Evolutionary conservation across 2,888 invertebrate genomes (phyloP), one percentile per base, ranked within the genome.

Genomic region (Epiblema foenella): DNA sequence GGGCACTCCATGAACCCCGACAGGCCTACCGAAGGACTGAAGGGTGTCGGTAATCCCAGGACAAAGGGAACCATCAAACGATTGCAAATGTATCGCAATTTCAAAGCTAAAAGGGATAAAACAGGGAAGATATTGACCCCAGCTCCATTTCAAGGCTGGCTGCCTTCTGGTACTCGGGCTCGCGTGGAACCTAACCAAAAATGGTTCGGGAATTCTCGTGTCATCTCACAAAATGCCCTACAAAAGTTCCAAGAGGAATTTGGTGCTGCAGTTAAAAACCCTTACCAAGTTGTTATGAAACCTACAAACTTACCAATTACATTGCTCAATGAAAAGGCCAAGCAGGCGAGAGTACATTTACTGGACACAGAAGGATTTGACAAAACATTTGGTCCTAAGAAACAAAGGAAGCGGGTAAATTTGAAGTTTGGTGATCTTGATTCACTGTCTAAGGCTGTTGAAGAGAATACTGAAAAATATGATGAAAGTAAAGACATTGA

Each of bases 181-280:
- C 95, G 99, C 72, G 98, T 99, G 0, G 99, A 99, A 89, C 99
- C 99, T 2, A 99, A 98, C 78, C 98, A 98, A 81, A 98, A 97
- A 86, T 99, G 99, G 99, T 99, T 99, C 89, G 99, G 99, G 17
- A 99, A 99, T 87, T 99, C 99, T 0, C 95, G 99, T 75, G 99
- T 99, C 0, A 98, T 99, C 77, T 97, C 98, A 0, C 99, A 99
- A 90, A 96, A 95, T 81, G 96, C 97, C 0, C 84, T 98, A 39
- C 98, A 98, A 87, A 97, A 97, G 83, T 98, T 98, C 82, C 97
- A 99, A 93, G 97, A 97, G 54, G 99, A 99, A 90, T 95, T 99
- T 85, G 98, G 98, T 18, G 97, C 97, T 81, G 99, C 97, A 39
- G 95, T 98, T 67, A 98, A 97, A 83, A 98, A 99, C 91, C 99